Evolutionary conservation across 2,888 invertebrate species (phyloP), one percentile per base, ranked within the genome.

Genomic region (Volucella inflata): DNA sequence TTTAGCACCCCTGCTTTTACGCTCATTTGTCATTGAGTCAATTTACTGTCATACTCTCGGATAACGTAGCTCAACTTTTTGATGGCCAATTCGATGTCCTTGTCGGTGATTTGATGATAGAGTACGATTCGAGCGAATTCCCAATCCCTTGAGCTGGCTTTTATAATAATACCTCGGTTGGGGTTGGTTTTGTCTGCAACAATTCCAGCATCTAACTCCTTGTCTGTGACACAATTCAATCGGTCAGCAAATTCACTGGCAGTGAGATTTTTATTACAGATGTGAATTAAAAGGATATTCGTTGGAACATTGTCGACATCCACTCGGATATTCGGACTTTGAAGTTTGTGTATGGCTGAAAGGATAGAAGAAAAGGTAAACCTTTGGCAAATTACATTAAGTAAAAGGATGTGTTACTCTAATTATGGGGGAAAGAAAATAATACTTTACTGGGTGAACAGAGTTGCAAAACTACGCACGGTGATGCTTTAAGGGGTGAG

Each of bases 241-340:
- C 95, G 93, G 16, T 93, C 89, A 50, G 94, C 93, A 67, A 96
- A 93, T 51, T 93, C 92, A 14, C 90, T 92, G 0, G 95, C 93
- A 6, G 92, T 92, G 30, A 95, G 90, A 14, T 93, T 93, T 2
- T 92, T 89, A 85, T 93, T 92, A 1, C 94, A 89, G 12, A 95
- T 92, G 38, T 94, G 92, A 59, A 97, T 93, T 89, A 97, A 93
- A 75, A 97, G 92, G 88, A 97, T 97, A 91, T 97, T 97, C 1
- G 95, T 95, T 88, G 96, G 95, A 12, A 95, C 94, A 16, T 91
- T 92, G 2, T 93, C 91, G 44, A 95, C 89, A 88, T 96, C 94
- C 36, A 96, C 95, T 0, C 89, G 91, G 88, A 96, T 94, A 46
- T 94, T 91, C 83, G 94, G 93, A 65, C 95, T 94, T 50, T 93